These are phyloP conservation scores for Molossus alvarezi DNA, from an alignment of 2,797 vertebrate species.

Conservation along the genomic window DNA sequence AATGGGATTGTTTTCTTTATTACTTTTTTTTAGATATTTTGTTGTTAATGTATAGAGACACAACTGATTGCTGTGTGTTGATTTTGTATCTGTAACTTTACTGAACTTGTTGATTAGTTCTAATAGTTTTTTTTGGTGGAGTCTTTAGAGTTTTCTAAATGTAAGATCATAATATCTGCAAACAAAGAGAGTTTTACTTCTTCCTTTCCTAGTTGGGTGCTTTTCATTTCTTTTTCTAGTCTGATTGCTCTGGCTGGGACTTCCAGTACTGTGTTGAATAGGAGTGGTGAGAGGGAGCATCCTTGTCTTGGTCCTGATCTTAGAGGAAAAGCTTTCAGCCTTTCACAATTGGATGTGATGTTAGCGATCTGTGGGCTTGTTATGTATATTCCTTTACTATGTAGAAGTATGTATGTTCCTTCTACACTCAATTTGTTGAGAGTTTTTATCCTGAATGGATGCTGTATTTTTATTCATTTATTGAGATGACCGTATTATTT, in stretches of 20 bases:
- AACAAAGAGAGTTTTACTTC: not conserved
- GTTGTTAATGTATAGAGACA: not conserved
- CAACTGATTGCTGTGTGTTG: not conserved
- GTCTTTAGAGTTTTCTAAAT: not conserved
- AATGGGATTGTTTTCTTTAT: slow-evolving; percentile 4
- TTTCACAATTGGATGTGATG: not conserved
- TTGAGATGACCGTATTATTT: slow-evolving; percentile 11
- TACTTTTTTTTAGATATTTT: not conserved
- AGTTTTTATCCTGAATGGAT: not conserved
- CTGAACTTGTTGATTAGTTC: not conserved
- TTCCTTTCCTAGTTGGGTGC: not conserved
- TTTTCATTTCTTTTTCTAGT: not conserved
- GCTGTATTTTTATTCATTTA: not conserved
- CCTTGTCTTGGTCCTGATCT: not conserved
- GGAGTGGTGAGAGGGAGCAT: not conserved
- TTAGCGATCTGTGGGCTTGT: not conserved
- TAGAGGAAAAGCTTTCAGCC: not conserved
- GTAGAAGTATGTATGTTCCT: not conserved
- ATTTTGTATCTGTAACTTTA: slow-evolving; percentile 22
- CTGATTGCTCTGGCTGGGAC: not conserved
- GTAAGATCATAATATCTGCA: not conserved
- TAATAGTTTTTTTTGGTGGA: not conserved
- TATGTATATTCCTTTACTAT: not conserved
- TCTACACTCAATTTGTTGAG: not conserved
- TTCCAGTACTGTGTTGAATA: not conserved